Conservation (phyloP, 1,140 invertebrate genomes). For the Drosophila obscura region DNA sequence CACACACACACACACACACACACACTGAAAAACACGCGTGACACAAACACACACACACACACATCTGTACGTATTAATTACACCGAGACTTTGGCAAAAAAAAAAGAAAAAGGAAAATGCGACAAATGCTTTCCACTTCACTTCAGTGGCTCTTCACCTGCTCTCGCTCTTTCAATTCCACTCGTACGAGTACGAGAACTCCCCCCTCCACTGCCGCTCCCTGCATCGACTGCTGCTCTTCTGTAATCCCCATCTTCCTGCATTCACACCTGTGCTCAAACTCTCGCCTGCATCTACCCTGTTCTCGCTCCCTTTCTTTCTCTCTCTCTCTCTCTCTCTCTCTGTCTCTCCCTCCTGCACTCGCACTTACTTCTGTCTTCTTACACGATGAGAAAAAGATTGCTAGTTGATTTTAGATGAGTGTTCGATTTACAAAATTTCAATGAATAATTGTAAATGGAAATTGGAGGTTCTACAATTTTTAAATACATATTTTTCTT, state of each 20-base stretch:
- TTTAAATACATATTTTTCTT: too few relatives aligned
- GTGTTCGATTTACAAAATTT: too few relatives aligned
- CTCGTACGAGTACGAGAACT: neutral
- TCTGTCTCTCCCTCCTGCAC: too few relatives aligned
- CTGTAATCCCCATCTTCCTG: neutral
- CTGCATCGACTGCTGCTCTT: neutral
- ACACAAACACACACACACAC: slow-evolving; percentile 16
- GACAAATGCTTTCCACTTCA: slow-evolving; percentile 51
- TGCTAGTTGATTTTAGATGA: too few relatives aligned
- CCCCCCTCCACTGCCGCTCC: neutral
- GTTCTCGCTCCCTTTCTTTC: too few relatives aligned
- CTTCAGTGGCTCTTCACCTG: slow-evolving; percentile 51
- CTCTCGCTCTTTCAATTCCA: neutral
- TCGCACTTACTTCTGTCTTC: neutral
- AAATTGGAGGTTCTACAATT: too few relatives aligned
- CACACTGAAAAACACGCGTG: slow-evolving; percentile 35
- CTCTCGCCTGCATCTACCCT: too few relatives aligned
- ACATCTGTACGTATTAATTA: slow-evolving; percentile 58
- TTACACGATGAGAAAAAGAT: neutral
- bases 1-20: slow-evolving; percentile 25
- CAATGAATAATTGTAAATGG: too few relatives aligned
- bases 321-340: too few relatives aligned
- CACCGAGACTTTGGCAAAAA: slow-evolving; percentile 54
- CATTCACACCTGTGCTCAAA: too few relatives aligned
- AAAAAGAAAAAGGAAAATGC: slow-evolving; percentile 41